Base-by-base conservation (phyloP, 2,888 invertebrate genomes). In the Tetragnatha montana region DNA sequence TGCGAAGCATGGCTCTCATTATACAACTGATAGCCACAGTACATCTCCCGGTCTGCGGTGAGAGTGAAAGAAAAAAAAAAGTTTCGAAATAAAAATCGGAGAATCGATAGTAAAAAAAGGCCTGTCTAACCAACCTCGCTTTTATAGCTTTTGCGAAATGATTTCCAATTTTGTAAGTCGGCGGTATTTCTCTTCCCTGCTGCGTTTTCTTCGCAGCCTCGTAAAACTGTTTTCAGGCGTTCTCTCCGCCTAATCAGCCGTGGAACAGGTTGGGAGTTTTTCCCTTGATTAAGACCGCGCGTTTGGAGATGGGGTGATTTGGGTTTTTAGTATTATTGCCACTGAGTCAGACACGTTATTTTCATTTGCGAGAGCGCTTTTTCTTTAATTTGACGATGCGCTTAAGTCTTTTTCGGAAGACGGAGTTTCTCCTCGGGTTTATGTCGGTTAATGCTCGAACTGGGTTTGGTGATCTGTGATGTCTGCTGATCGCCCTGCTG, bases 101-200 rank as follows among this genome's bases (percentile, higher is more conserved):
- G 80, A 73, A 74, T 71, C 60, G 86, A 80, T 86, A 74, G 78
- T 85, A 79, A 70, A 81, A 82, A 78, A 71, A 78, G 50, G 69
- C 51, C 84, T 74, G 21, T 47, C n/a, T 70, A 85, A 85, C 51
- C 79, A 70, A 71, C 70, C 60, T 17, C 78, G 81, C 82, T 88
- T 87, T 88, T 88, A 88, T 88, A 71, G 81, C 82, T 88, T 71
- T 78, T 22, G 22, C 60, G 76, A 88, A 88, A 88, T 88, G 75
- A 88, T 88, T 88, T 88, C 76, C 82, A 88, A 88, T 88, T 88
- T 83, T 60, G 82, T 70, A 83, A 83, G 35, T 80, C 78, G 76
- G 82, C 70, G 76, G 71, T 88, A 71, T 82, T 83, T 83, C 47
- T 79, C 82, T 87, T 81, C 76, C 81, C 81, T 87, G 78, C 78